Conservation (phyloP, 2,888 invertebrate genomes). For the Rapana venosa region DNA sequence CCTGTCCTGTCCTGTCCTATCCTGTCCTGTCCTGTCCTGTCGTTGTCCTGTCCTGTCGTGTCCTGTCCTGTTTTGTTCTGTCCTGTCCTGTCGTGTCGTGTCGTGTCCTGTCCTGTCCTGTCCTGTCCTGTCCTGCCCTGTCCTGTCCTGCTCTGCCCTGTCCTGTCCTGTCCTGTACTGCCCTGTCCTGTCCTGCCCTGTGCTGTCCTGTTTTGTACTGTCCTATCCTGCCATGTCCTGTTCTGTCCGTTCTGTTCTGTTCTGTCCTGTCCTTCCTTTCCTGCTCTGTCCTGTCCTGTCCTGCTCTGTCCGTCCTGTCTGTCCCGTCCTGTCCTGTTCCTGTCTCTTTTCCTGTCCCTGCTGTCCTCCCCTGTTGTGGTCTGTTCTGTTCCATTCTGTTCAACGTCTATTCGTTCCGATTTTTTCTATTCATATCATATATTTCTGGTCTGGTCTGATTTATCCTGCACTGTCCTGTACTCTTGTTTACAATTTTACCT, state of each 20-base stretch:
- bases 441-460: constrained; percentile 2
- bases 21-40: neutral
- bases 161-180: neutral
- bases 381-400: constrained; percentile 11
- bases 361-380: neutral
- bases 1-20: too few species aligned
- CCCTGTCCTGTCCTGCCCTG: neutral
- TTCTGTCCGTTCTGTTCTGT: too few species aligned
- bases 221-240: neutral
- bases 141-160: neutral
- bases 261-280: too few species aligned
- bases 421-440: too few species aligned
- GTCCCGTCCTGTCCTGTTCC: constrained; percentile 3
- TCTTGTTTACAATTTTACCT: too few species aligned
- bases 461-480: constrained; percentile 1
- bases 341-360: neutral
- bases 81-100: neutral
- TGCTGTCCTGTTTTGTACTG: constrained; percentile 5
- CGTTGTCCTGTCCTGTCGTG: neutral
- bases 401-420: neutral
- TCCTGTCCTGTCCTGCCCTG: neutral
- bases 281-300: constrained; percentile 10
- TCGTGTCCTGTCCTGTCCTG: neutral
- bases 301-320: constrained; percentile 3
- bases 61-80: neutral